A percentile compares a stretch with the other conserved stretches of the same genome.
Conservation (phyloP, 2,888 invertebrate genomes). For the Smittia sp. region DNA sequence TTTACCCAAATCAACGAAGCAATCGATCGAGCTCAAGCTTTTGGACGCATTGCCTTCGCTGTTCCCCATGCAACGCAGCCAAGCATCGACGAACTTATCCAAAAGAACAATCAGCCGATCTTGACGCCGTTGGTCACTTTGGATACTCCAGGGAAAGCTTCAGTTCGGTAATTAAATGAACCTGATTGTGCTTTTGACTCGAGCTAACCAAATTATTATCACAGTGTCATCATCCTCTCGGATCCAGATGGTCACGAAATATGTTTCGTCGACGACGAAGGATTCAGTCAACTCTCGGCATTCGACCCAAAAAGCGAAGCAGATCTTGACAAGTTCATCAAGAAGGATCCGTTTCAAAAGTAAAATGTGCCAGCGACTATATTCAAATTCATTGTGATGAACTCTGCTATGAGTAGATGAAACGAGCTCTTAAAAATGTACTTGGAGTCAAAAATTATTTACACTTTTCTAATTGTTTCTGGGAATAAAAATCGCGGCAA, state of each 20-base stretch:
- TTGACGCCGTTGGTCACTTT: slow-evolving; percentile 87
- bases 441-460: too few relatives aligned
- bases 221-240: slow-evolving; percentile 91
- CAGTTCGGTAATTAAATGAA: too few relatives aligned
- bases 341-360: slow-evolving; percentile 53
- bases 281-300: slow-evolving; percentile 81
- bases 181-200: too few relatives aligned
- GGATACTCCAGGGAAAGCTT: slow-evolving; percentile 96
- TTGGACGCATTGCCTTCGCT: slow-evolving; percentile 93
- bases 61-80: slow-evolving; percentile 76
- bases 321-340: slow-evolving; percentile 73
- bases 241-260: slow-evolving; percentile 98
- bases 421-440: too few relatives aligned
- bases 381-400: too few relatives aligned
- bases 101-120: slow-evolving; percentile 68
- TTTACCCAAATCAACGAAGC: slow-evolving; percentile 46
- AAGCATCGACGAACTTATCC: slow-evolving; percentile 70
- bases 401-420: too few relatives aligned
- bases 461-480: too few relatives aligned
- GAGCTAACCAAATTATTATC: too few relatives aligned
- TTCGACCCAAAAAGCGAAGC: slow-evolving; percentile 79
- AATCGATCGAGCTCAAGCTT: slow-evolving; percentile 78
- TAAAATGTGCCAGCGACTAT: neutral
- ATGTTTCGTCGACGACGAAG: slow-evolving; percentile 97
- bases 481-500: too few relatives aligned